These are phyloP conservation scores for Crotalus helleri DNA, from an alignment of 2,113 vertebrate genomes.

Conservation along the genomic window DNA sequence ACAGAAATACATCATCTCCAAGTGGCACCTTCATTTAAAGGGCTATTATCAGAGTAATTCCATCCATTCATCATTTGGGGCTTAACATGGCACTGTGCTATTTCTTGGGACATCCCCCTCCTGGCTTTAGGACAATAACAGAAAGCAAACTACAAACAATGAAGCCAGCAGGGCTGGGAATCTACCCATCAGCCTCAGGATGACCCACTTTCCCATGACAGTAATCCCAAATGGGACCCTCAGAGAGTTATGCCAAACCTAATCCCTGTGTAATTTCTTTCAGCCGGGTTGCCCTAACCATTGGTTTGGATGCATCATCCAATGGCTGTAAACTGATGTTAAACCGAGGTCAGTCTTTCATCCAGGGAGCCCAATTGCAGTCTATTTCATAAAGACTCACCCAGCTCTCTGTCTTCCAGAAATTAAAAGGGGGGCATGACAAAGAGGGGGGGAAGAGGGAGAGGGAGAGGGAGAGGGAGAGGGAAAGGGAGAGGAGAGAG, in stretches of 20 bases:
- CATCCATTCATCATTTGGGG: slow-evolving; percentile 31
- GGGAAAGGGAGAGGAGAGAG: no score
- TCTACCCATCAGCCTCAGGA: not conserved
- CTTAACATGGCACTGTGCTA: not conserved
- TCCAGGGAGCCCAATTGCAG: not conserved
- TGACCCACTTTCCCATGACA: not conserved
- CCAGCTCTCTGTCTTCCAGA: not conserved
- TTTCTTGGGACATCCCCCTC: not conserved
- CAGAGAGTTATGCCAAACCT: not conserved
- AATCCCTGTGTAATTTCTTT: not conserved
- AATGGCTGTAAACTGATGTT: not conserved
- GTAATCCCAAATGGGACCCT: not conserved
- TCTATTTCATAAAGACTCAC: not conserved
- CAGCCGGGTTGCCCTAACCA: not conserved
- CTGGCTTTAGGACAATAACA: not conserved
- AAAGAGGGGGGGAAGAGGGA: not conserved
- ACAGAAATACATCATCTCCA: not conserved
- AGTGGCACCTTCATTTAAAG: slow-evolving; percentile 50
- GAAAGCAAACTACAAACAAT: not conserved
- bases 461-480: not conserved
- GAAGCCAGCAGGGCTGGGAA: not conserved
- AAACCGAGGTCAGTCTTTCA: not conserved
- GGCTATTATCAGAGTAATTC: slow-evolving; percentile 45
- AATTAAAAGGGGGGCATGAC: not conserved
- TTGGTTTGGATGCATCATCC: not conserved